phyloP scores from a whole-genome alignment of 2,797 vertebrate genomes.

The Pelochelys cantorii region DNA sequence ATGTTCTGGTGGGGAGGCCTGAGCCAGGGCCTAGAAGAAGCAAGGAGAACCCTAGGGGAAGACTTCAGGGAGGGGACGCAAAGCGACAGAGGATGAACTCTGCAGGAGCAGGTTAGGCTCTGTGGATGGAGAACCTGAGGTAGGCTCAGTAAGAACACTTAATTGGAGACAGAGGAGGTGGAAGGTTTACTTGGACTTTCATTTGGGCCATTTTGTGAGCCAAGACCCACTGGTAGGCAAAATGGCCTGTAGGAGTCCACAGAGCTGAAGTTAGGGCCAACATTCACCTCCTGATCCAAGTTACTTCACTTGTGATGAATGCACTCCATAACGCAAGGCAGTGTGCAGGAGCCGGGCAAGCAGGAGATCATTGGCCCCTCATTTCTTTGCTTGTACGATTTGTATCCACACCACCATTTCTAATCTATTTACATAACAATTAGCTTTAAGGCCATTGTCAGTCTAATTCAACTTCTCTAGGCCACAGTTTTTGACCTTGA shows the following conservation, averaged over 20 bases:
- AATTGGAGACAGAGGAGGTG: background rate
- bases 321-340: background rate
- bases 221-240: background rate
- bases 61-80: background rate
- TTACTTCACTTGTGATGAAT: background rate
- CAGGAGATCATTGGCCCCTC: background rate
- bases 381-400: background rate
- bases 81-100: background rate
- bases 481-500: background rate
- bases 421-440: too few relatives aligned
- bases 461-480: background rate
- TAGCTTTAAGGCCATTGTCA: background rate
- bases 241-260: background rate
- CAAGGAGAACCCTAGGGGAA: background rate
- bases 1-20: background rate
- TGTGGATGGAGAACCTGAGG: background rate
- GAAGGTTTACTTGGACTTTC: background rate
- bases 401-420: too few relatives aligned
- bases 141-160: background rate
- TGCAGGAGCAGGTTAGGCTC: background rate
- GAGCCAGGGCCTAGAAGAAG: background rate
- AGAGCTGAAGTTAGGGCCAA: background rate
- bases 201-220: background rate
- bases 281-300: background rate
- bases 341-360: background rate